Base-by-base conservation (phyloP, 1,140 invertebrate genomes). In the Lucilia sericata region DNA sequence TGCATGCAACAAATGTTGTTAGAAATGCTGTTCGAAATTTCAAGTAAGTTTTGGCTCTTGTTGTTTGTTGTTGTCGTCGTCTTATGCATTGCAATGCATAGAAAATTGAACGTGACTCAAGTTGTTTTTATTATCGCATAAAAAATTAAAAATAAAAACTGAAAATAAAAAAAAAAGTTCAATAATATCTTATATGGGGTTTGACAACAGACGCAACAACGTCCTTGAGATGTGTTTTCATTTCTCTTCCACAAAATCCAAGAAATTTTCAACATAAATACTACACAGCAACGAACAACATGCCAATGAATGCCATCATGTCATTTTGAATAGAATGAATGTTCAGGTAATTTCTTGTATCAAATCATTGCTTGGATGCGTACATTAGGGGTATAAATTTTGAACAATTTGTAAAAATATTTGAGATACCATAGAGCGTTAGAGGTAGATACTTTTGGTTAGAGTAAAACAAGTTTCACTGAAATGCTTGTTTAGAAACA, bases 21-120 rank as follows among this genome's bases (percentile, higher is more conserved):
- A 80, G 76, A 80, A 49, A 80, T 80, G 76, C 76, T 80, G 42
- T 80, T 80, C 65, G 76, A 47, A 80, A 80, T 80, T 80, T 80
- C 19, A 34, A 49, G 42, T 49, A 21, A 80, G 76, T 49, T 47
- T 80, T 13, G 42, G 47, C 76, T 70, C 65, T 70, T 70, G 65
- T 21, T 60, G 55, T 60, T 30, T 60, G 55, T n/a, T 8, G 65
- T 70, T 12, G 19, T 70, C 21, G 65, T 70, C 65, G 19, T 70
- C 21, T 17, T 21, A 25, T 70, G 65, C 65, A 70, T 70, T 70
- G 65, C 65, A 70, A 70, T 21, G 76, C 76, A 80, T 80, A 51
- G 42, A 80, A 80, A 80, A 80, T 80, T 80, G 76, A 80, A 80
- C 76, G 76, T 80, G 76, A 80, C 76, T 80, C 42, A 80, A 80